Evolutionary conservation across 2,113 vertebrate species (phyloP), one percentile per base, ranked within the genome.

Genomic region (Prionailurus viverrinus): DNA sequence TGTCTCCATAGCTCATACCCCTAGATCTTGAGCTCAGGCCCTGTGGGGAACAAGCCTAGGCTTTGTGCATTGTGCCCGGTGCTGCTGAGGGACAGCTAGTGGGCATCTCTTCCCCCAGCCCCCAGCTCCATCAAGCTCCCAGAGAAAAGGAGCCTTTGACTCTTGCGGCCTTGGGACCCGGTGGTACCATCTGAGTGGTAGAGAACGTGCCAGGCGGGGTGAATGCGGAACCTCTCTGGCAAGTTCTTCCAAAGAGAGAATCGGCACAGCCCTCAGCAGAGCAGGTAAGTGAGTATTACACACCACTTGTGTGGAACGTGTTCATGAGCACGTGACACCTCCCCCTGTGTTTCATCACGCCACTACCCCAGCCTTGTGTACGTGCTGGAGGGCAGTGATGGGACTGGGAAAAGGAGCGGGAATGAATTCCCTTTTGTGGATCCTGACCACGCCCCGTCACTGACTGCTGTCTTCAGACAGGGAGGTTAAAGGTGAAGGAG

Each of bases 101-200:
- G 3, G 1, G 18, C 93, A 41, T 76, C 93, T 69, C 87, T 61
- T 68, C 55, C 33, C 48, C 27, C 39, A 13, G 11, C 66, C 48
- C 81, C 29, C 0, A 1, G n/a, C 39, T 80, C 82, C 36, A 71
- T 58, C 87, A 68, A 7, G 3, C 80, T 97, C 96, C 86, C 92
- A 89, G 95, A 98, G 97, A 97, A 98, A 97, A 94, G 90, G 90
- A 97, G 58, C 81, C 89, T 89, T 97, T 98, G 97, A 97, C 87
- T 85, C 68, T 68, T 63, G 71, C 86, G 97, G 97, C 80, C 84
- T 95, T 92, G 95, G 97, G 89, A 91, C 94, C 83, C 68, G n/a
- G 65, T 97, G 96, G 97, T 97, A 94, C 98, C 97, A 97, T 91
- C 90, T 58, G 80, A 87, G 76, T 73, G 66, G 84, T 31, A 84